Base-by-base conservation (phyloP, 2,888 invertebrate species). In the Philonicus albiceps region DNA sequence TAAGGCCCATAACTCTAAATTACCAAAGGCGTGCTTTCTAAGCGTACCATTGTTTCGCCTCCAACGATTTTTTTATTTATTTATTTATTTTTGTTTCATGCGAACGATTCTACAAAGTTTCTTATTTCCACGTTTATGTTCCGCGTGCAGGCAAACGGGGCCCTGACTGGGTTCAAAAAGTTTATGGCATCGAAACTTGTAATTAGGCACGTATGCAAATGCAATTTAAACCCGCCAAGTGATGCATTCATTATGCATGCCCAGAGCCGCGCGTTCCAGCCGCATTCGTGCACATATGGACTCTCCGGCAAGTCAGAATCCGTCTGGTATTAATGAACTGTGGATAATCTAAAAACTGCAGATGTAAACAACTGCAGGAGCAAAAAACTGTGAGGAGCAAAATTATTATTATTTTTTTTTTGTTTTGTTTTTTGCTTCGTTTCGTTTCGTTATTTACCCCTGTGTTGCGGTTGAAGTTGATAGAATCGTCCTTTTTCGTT, bases 191-290 rank as follows among this genome's bases (percentile, higher is more conserved):
- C 80, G 80, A 86, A 86, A 86, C 40, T 80, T 86, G 86, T 86
- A 86, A 86, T 86, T 86, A 86, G 86, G 86, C 80, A 86, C 86
- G 86, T 80, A 86, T 86, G 86, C 86, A 86, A 76, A 78, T 76
- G 86, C 86, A 86, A 86, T 86, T 86, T 73, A 80, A 86, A n/a
- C 81, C 31, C 55, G 81, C 78, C 43, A 78, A 78, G 78, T 78
- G 49, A 81, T 64, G 81, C 80, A 80, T 64, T 76, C 74, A 76
- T 76, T 76, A 74, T 74, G 16, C 43, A 22, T 75, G 37, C 40
- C 30, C 75, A 53, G 31, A 72, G 81, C 30, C 55, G n/a, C 72
- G 34, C 37, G 76, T n/a, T 78, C 22, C 37, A 74, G 55, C 76
- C 34, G 49, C 40, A 40, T 64, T 81, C 72, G 40, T 83, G 22